Evolutionary conservation across 2,113 vertebrate genomes (phyloP).

Genomic region (Solea senegalensis): DNA sequence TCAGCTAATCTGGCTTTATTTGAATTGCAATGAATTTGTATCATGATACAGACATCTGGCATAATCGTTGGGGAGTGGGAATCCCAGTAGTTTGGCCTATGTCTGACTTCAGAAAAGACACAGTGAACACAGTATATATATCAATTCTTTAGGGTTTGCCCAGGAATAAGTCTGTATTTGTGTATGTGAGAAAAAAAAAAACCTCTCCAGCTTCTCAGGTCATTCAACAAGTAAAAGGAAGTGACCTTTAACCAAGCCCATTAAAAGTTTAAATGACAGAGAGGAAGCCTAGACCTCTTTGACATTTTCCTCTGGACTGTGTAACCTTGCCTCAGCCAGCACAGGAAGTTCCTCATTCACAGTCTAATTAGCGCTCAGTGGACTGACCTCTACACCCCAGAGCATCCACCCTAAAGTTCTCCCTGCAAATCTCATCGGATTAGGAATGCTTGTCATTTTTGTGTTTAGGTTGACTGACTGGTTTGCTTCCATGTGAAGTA

Average conservation of each 20-base stretch:
- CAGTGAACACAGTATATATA: not conserved
- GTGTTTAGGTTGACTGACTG: not conserved
- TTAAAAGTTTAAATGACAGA: constrained; percentile 55
- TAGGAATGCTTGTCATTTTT: constrained; percentile 23
- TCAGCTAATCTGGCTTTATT: constrained; percentile 44
- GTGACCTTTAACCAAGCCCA: constrained; percentile 45
- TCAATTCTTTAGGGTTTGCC: not conserved
- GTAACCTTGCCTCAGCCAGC: constrained; percentile 51
- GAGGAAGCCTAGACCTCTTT: constrained; percentile 58
- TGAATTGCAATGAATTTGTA: constrained; percentile 37
- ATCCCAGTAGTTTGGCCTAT: constrained; percentile 10
- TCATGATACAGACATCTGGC: constrained; percentile 53
- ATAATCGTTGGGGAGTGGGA: constrained; percentile 25
- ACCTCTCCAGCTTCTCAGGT: constrained; percentile 22
- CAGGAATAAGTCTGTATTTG: not conserved
- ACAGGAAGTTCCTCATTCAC: constrained; percentile 70
- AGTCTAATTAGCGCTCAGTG: constrained; percentile 44
- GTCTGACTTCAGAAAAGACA: constrained; percentile 6
- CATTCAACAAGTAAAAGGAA: constrained; percentile 51
- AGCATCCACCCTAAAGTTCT: constrained; percentile 30
- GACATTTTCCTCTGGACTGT: constrained; percentile 61
- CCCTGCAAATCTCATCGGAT: constrained; percentile 31
- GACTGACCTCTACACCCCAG: constrained; percentile 21
- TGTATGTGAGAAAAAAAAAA: constrained; percentile 28
- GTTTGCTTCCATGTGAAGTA: not conserved